Conservation (phyloP, 2,797 vertebrate species). For the Taenioides sp. region DNA sequence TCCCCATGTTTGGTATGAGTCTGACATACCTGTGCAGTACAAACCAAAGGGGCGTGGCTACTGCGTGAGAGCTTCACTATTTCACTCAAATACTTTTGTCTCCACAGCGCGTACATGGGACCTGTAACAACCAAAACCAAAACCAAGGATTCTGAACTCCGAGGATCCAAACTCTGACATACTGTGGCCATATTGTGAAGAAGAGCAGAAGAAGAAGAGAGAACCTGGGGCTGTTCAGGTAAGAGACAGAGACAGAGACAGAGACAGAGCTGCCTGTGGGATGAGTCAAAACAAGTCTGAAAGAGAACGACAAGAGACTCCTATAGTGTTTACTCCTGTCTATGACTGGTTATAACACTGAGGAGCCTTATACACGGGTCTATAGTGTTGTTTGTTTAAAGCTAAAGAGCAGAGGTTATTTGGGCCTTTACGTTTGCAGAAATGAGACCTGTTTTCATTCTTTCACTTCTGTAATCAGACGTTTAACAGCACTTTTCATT, state of each 20-base stretch:
- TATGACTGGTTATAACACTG: too few species aligned
- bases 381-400: too few species aligned
- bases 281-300: slow-evolving; percentile 6
- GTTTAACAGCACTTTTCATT: too few species aligned
- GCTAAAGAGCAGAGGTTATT: too few species aligned
- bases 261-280: neutral
- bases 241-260: neutral
- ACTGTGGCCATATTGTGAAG: neutral
- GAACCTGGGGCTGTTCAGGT: slow-evolving; percentile 3
- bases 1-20: neutral
- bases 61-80: neutral
- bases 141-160: neutral
- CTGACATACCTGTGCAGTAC: neutral
- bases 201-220: neutral
- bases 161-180: neutral
- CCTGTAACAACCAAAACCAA: neutral
- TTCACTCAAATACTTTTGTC: neutral
- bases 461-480: too few species aligned
- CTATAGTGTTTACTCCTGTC: neutral
- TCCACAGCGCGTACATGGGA: neutral
- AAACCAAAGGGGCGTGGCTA: neutral
- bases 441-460: too few species aligned
- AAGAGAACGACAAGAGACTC: neutral
- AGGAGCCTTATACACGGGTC: too few species aligned
- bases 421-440: too few species aligned